These are phyloP conservation scores for Elegia similella DNA, from an alignment of 2,888 invertebrate species.

Conservation along the genomic window DNA sequence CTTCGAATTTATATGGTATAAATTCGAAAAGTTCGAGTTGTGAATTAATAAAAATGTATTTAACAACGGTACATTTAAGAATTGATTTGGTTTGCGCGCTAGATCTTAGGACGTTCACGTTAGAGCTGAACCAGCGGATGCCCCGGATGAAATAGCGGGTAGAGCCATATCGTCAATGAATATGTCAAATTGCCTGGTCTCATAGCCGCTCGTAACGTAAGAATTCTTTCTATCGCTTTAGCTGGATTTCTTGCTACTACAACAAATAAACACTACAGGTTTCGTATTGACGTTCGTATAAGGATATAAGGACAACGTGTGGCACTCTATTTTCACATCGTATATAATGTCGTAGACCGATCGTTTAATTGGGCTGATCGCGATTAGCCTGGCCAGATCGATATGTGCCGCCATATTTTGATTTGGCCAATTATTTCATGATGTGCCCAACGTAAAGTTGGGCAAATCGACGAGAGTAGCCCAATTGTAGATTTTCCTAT, in stretches of 20 bases:
- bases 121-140: background rate
- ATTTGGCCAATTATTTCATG: too few relatives aligned
- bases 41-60: background rate
- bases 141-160: background rate
- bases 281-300: too few relatives aligned
- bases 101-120: conserved; percentile 3
- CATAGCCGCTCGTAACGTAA: background rate
- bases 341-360: too few relatives aligned
- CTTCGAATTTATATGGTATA: conserved; percentile 29
- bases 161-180: background rate
- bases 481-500: too few relatives aligned
- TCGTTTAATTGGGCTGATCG: too few relatives aligned
- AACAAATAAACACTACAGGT: too few relatives aligned
- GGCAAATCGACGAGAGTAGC: too few relatives aligned
- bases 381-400: too few relatives aligned
- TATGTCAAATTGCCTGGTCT: background rate
- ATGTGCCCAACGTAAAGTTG: too few relatives aligned
- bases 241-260: background rate
- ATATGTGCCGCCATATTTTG: too few relatives aligned
- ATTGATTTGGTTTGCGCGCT: background rate
- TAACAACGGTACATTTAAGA: background rate
- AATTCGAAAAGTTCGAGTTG: conserved; percentile 15
- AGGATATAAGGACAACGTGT: too few relatives aligned
- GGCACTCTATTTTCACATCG: too few relatives aligned
- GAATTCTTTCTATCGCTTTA: background rate